Evolutionary conservation across 2,797 vertebrate genomes (phyloP).

Genomic region (Oophaga sylvatica): DNA sequence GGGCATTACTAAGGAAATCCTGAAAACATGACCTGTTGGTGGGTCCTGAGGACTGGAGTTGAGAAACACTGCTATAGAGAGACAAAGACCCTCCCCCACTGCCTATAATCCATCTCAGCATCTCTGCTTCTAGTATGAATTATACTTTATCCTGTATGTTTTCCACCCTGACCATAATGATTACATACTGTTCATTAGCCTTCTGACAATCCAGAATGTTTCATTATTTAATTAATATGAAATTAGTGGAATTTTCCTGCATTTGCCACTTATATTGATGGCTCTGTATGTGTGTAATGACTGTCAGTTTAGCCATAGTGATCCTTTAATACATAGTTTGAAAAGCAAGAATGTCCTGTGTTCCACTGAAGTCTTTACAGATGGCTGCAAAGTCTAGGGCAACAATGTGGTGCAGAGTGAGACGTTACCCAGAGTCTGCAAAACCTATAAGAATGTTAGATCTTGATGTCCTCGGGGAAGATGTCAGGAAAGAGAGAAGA

Average conservation of each 20-base stretch:
- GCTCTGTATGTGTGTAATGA: neutral
- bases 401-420: neutral
- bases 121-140: no score
- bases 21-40: no score
- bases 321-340: neutral
- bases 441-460: conserved; percentile 26
- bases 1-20: no score
- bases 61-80: no score
- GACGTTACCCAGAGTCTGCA: conserved; percentile 14
- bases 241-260: neutral
- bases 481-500: conserved; percentile 30
- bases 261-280: neutral
- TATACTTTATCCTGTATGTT: no score
- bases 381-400: neutral
- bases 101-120: no score
- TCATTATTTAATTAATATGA: neutral
- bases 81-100: no score
- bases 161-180: no score
- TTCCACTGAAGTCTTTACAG: neutral
- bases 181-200: no score
- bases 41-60: no score
- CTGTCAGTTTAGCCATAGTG: neutral
- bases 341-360: neutral
- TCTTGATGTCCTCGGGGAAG: conserved; percentile 35
- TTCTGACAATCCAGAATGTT: neutral